phyloP scores from a whole-genome alignment of 2,113 vertebrate genomes.

The Syngnathoides biaculeatus region DNA sequence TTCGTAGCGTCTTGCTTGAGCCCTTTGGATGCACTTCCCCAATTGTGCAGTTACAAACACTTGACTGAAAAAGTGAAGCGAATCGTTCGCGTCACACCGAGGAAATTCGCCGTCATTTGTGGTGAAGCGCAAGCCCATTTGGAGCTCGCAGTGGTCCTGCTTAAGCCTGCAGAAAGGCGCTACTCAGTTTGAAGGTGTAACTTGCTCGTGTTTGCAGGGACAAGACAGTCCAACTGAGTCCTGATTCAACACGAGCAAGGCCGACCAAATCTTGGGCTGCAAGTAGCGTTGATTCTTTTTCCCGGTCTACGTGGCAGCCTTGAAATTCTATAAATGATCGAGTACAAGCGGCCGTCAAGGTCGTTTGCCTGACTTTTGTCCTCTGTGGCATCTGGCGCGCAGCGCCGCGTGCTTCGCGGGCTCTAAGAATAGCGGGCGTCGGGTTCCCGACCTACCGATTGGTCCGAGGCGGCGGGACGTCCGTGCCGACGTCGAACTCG shows the following conservation, averaged over 20 bases:
- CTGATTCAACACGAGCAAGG: too few relatives aligned
- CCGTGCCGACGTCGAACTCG: background rate
- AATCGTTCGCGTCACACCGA: background rate
- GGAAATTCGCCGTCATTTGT: background rate
- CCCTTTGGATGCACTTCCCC: background rate
- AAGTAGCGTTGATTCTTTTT: too few relatives aligned
- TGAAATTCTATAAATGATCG: background rate
- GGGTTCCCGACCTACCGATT: conserved; percentile 32
- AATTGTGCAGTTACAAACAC: background rate
- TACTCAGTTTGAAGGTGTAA: too few relatives aligned
- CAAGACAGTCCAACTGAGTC: too few relatives aligned
- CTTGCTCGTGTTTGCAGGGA: too few relatives aligned
- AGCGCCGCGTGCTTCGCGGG: conserved; percentile 41
- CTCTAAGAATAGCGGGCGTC: conserved; percentile 68
- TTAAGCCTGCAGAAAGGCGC: background rate
- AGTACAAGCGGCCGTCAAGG: conserved; percentile 42
- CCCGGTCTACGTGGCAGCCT: background rate
- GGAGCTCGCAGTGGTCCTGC: too few relatives aligned
- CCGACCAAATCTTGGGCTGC: too few relatives aligned
- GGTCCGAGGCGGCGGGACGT: conserved; percentile 11
- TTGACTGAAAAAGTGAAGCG: too few relatives aligned
- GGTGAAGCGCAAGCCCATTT: too few relatives aligned
- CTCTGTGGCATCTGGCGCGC: conserved; percentile 39
- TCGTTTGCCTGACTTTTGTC: conserved; percentile 37
- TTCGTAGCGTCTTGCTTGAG: too few relatives aligned